These are phyloP conservation scores for Spheniscus humboldti DNA, from an alignment of 2,797 vertebrate genomes.

Conservation along the genomic window DNA sequence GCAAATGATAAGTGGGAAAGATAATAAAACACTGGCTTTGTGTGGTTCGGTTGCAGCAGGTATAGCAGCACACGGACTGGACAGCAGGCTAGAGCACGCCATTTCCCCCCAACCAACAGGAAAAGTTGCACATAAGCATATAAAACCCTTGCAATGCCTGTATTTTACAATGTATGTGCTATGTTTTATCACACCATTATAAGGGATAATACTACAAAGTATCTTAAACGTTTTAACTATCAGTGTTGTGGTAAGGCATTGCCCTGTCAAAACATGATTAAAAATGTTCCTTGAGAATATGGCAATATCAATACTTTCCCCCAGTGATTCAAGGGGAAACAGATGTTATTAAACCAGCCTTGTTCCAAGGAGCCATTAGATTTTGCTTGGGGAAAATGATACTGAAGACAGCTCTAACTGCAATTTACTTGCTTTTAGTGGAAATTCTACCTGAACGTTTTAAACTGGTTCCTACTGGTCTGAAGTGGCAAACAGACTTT, in stretches of 20 bases:
- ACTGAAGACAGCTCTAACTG: neutral
- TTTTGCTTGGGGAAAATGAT: constrained; percentile 8
- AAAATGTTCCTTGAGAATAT: constrained; percentile 21
- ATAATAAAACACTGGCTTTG: neutral
- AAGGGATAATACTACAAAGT: neutral
- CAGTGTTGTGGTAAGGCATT: neutral
- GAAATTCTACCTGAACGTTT: neutral
- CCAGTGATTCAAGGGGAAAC: constrained; percentile 14
- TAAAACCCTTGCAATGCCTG: neutral
- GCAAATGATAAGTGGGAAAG: neutral
- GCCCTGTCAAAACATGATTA: constrained; percentile 37
- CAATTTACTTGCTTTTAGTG: neutral
- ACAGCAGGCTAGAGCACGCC: neutral
- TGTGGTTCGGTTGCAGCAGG: neutral
- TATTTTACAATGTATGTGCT: neutral
- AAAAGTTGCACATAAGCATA: neutral
- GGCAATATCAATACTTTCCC: constrained; percentile 33
- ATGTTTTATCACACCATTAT: neutral
- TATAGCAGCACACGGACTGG: neutral
- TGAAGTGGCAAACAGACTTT: neutral
- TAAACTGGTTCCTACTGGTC: neutral
- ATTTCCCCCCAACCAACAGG: neutral
- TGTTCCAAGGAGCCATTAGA: neutral
- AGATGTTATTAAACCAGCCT: constrained; percentile 56
- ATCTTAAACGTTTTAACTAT: constrained; percentile 13